phyloP scores from a whole-genome alignment of 2,113 vertebrate species.

The Collichthys lucidus region DNA sequence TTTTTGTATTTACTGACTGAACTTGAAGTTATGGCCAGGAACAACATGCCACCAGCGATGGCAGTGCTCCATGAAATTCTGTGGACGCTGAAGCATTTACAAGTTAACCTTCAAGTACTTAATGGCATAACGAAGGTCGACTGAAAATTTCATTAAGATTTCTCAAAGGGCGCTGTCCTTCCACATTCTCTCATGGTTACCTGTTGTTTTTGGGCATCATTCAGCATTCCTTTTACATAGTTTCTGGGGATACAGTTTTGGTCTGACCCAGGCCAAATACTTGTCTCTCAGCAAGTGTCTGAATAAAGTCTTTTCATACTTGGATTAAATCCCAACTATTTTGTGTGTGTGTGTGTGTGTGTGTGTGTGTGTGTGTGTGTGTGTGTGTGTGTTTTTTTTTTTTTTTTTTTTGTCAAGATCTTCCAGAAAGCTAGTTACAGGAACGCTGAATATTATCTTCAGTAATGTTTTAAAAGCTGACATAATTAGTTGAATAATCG shows the following conservation, averaged over 20 bases:
- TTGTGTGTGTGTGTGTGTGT: not conserved
- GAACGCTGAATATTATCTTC: not conserved
- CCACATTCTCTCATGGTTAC: slow-evolving; percentile 17
- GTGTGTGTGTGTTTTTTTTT: not conserved
- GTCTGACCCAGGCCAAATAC: slow-evolving; percentile 48
- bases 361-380: not conserved
- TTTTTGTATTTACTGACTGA: slow-evolving; percentile 46
- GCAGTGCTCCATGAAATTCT: slow-evolving; percentile 3
- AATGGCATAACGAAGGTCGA: slow-evolving; percentile 40
- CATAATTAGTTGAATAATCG: too few species aligned
- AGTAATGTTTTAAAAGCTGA: not conserved
- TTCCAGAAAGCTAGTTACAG: not conserved
- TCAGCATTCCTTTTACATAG: slow-evolving; percentile 61
- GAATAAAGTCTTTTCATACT: slow-evolving; percentile 28
- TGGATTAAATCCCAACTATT: slow-evolving; percentile 14
- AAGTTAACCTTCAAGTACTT: slow-evolving; percentile 26
- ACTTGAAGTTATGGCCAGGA: slow-evolving; percentile 47
- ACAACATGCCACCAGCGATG: slow-evolving; percentile 21
- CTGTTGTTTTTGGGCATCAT: slow-evolving; percentile 62
- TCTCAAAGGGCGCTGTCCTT: slow-evolving; percentile 10
- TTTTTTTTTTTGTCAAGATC: not conserved
- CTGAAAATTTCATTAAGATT: slow-evolving; percentile 50
- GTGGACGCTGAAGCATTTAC: slow-evolving; percentile 34
- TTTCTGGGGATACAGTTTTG: slow-evolving; percentile 43
- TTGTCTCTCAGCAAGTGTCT: slow-evolving; percentile 52